Evolutionary conservation across 2,797 vertebrate genomes (phyloP).

Genomic region (Eidolon dupreanum): DNA sequence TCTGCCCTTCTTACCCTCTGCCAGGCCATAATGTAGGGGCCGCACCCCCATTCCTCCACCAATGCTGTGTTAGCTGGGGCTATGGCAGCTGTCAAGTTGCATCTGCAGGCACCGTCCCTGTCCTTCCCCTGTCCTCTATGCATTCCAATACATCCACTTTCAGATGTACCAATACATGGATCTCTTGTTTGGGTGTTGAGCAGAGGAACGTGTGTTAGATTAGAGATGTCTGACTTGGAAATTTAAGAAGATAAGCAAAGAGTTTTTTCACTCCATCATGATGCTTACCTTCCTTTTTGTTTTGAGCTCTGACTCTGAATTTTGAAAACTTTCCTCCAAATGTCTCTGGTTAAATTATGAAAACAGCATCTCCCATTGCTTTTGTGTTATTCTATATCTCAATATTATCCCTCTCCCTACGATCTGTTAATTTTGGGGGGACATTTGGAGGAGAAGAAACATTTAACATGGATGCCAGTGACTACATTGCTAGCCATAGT

Average conservation of each 20-base stretch:
- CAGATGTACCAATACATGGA: background rate
- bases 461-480: background rate
- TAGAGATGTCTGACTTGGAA: background rate
- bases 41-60: background rate
- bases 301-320: background rate
- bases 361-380: background rate
- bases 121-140: background rate
- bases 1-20: background rate
- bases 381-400: background rate
- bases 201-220: background rate
- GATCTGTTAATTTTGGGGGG: background rate
- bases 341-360: background rate
- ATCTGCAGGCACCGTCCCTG: background rate
- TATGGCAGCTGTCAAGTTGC: no score
- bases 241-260: background rate
- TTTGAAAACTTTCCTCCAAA: background rate
- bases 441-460: background rate
- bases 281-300: background rate
- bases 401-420: background rate
- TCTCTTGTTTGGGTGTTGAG: background rate
- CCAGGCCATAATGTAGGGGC: background rate
- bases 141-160: background rate
- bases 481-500: background rate
- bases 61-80: background rate
- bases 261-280: background rate